phyloP scores from a whole-genome alignment of 2,888 invertebrate genomes.

The Leptinotarsa rubiginosa region DNA sequence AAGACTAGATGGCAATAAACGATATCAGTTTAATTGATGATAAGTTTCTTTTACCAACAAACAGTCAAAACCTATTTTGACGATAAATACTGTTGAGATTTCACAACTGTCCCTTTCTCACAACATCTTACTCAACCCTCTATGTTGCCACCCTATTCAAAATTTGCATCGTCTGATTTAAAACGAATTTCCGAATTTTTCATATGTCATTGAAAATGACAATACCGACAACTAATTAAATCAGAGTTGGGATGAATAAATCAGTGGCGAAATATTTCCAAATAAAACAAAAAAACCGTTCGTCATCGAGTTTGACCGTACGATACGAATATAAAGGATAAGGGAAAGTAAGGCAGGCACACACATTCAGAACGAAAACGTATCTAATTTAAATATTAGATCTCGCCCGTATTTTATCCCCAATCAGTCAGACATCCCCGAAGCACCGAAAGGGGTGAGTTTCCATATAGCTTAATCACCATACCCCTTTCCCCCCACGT shows the following conservation, averaged over 20 bases:
- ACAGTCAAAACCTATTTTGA: neutral
- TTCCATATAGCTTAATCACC: conserved; percentile 73
- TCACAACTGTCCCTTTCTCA: neutral
- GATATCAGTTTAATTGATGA: conserved; percentile 14
- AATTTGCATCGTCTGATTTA: neutral
- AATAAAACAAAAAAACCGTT: conserved; percentile 44
- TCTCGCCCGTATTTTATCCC: conserved; percentile 66
- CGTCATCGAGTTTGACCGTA: conserved; percentile 45
- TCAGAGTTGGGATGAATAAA: conserved; percentile 44
- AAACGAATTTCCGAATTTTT: conserved; percentile 32
- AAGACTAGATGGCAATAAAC: conserved; percentile 15
- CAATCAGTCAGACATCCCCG: conserved; percentile 65
- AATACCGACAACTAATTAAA: conserved; percentile 42
- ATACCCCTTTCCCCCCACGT: conserved; percentile 62
- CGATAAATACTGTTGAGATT: neutral
- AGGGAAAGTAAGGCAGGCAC: conserved; percentile 44
- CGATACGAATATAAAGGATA: conserved; percentile 39
- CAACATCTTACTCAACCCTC: neutral
- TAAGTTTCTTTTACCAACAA: conserved; percentile 14
- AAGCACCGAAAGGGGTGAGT: conserved; percentile 67
- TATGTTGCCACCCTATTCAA: neutral
- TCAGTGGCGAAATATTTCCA: conserved; percentile 39
- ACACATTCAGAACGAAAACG: conserved; percentile 47
- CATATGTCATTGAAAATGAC: conserved; percentile 36
- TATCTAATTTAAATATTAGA: conserved; percentile 67